Percentiles rank a stretch among this genome's conserved stretches.
Evolutionary conservation across 2,888 invertebrate genomes (phyloP).

Genomic region (Amiota mariae): DNA sequence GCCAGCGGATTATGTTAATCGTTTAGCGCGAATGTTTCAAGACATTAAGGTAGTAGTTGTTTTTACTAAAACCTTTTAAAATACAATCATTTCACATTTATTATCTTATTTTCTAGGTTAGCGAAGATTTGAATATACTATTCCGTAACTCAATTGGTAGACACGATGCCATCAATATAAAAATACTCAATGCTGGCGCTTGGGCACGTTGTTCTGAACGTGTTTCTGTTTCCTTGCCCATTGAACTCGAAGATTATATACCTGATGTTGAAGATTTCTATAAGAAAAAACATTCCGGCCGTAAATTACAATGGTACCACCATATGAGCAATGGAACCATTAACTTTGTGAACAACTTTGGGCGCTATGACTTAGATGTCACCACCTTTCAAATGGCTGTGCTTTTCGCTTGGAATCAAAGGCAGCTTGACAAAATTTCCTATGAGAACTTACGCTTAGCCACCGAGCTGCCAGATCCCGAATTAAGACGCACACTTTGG

Average conservation of each 20-base stretch:
- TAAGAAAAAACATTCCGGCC: slow-evolving; percentile 95
- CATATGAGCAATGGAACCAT: slow-evolving; percentile 99
- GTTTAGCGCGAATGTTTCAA: slow-evolving; percentile 97
- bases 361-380: slow-evolving; percentile 97
- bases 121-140: slow-evolving; percentile 95
- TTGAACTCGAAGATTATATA: slow-evolving; percentile 98
- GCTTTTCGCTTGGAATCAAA: slow-evolving; percentile 98
- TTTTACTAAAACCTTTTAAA: too few species aligned
- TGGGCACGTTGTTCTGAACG: slow-evolving; percentile 96
- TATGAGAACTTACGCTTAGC: slow-evolving; percentile 97
- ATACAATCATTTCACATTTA: too few species aligned
- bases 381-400: slow-evolving; percentile 99
- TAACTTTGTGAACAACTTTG: slow-evolving; percentile 92
- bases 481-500: slow-evolving; percentile 95
- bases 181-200: slow-evolving; percentile 98
- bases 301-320: slow-evolving; percentile 99
- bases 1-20: slow-evolving; percentile 99
- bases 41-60: slow-evolving; percentile 95
- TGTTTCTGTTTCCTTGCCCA: slow-evolving; percentile 95
- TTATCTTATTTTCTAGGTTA: slow-evolving; percentile 73
- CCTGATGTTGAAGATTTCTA: slow-evolving; percentile 99
- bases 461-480: slow-evolving; percentile 96
- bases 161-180: slow-evolving; percentile 95
- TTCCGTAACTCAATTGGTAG: slow-evolving; percentile 88
- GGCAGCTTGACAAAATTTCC: slow-evolving; percentile 92